Conservation (phyloP, 1,140 invertebrate genomes). For the Acromyrmex heyeri region DNA sequence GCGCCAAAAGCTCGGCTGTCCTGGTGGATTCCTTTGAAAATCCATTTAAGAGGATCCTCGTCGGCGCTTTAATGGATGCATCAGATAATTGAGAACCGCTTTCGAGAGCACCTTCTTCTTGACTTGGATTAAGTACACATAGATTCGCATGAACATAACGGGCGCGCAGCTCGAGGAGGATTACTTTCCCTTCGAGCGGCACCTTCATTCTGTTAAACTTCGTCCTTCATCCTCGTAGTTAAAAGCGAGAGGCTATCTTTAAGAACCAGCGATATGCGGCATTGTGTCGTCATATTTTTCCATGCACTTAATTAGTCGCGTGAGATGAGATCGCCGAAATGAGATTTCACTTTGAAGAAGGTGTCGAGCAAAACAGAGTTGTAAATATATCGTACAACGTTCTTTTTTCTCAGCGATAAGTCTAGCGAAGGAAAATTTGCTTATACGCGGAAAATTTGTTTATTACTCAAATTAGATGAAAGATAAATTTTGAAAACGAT, state of each 20-base stretch:
- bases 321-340: neutral
- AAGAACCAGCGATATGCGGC: neutral
- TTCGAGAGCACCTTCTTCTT: slow-evolving; percentile 64
- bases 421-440: neutral
- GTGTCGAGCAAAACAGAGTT: neutral
- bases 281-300: slow-evolving; percentile 21
- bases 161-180: slow-evolving; percentile 41
- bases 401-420: neutral
- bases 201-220: neutral
- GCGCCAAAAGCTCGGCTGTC: slow-evolving; percentile 29
- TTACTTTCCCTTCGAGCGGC: slow-evolving; percentile 40
- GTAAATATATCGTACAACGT: too few species aligned
- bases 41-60: slow-evolving; percentile 67
- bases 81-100: slow-evolving; percentile 72
- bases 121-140: slow-evolving; percentile 72
- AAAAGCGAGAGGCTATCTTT: neutral
- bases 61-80: slow-evolving; percentile 44
- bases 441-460: neutral
- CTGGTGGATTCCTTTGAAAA: slow-evolving; percentile 63
- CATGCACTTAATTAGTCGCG: slow-evolving; percentile 5
- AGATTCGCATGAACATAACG: slow-evolving; percentile 57
- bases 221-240: neutral
- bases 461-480: neutral
- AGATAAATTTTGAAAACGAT: neutral
- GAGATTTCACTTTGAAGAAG: neutral